Evolutionary conservation across 2,888 invertebrate genomes (phyloP).

Genomic region (Didymodactylos carnosus): DNA sequence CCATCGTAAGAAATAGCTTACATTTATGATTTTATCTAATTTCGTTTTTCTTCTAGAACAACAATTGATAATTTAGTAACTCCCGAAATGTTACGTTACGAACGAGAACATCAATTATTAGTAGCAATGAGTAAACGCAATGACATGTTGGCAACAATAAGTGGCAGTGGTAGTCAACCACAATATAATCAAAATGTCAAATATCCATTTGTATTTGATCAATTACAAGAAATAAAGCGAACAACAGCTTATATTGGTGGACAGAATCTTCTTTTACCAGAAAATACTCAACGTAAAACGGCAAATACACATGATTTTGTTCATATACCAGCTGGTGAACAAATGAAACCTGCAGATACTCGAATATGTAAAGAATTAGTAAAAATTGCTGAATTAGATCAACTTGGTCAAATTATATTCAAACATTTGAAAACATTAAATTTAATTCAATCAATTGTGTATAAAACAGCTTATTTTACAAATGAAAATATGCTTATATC

Average conservation of each 20-base stretch:
- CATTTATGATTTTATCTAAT: too few relatives aligned
- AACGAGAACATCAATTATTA: constrained; percentile 6
- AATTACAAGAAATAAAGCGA: background rate
- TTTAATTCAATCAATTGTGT: constrained; percentile 83
- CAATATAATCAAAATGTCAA: background rate
- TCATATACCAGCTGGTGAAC: constrained; percentile 6
- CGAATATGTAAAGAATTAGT: background rate
- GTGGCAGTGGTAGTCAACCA: background rate
- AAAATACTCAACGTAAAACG: constrained; percentile 6
- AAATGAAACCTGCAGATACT: background rate
- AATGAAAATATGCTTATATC: constrained; percentile 92
- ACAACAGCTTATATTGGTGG: constrained; percentile 8
- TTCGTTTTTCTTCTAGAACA: too few relatives aligned
- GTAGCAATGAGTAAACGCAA: background rate
- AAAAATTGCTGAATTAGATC: constrained; percentile 6
- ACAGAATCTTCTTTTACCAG: constrained; percentile 9
- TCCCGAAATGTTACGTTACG: background rate
- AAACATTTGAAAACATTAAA: constrained; percentile 65
- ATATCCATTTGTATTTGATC: constrained; percentile 14
- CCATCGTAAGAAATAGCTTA: background rate
- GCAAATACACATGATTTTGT: background rate
- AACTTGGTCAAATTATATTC: constrained; percentile 72
- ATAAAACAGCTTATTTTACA: constrained; percentile 74
- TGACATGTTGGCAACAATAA: constrained; percentile 1
- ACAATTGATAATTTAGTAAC: background rate